phyloP scores from a whole-genome alignment of 2,797 vertebrate species.

The Falco novaeseelandiae region DNA sequence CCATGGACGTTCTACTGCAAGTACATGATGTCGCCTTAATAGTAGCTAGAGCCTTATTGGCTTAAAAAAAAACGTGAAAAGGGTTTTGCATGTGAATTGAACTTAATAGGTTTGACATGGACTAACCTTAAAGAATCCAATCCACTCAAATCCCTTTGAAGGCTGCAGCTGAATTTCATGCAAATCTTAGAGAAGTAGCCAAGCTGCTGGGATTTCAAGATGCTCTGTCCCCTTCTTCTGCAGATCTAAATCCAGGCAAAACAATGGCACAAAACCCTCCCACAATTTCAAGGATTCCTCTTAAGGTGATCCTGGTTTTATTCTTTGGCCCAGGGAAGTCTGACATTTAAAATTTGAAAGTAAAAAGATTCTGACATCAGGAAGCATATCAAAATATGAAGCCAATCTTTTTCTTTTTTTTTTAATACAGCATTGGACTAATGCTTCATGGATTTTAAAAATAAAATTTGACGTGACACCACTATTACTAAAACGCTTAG shows the following conservation, averaged over 20 bases:
- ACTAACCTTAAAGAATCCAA: conserved; percentile 86
- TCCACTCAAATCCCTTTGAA: conserved; percentile 83
- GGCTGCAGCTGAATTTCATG: conserved; percentile 75
- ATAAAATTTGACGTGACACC: neutral
- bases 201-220: conserved; percentile 56
- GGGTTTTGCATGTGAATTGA: conserved; percentile 83
- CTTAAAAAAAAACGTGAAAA: conserved; percentile 76
- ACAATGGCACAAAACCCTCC: conserved; percentile 39
- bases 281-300: conserved; percentile 38
- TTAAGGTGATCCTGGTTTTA: conserved; percentile 36
- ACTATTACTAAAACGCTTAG: neutral
- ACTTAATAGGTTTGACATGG: conserved; percentile 87
- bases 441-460: neutral
- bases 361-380: neutral
- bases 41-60: conserved; percentile 77
- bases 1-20: neutral
- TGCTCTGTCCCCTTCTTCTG: conserved; percentile 26
- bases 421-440: neutral
- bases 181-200: conserved; percentile 71
- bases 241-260: conserved; percentile 51
- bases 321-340: neutral
- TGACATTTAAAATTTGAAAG: conserved; percentile 22
- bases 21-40: conserved; percentile 59
- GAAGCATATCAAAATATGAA: neutral
- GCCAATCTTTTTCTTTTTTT: neutral